These are phyloP conservation scores for Protonibea diacanthus DNA, from an alignment of 2,797 vertebrate species.

Conservation along the genomic window DNA sequence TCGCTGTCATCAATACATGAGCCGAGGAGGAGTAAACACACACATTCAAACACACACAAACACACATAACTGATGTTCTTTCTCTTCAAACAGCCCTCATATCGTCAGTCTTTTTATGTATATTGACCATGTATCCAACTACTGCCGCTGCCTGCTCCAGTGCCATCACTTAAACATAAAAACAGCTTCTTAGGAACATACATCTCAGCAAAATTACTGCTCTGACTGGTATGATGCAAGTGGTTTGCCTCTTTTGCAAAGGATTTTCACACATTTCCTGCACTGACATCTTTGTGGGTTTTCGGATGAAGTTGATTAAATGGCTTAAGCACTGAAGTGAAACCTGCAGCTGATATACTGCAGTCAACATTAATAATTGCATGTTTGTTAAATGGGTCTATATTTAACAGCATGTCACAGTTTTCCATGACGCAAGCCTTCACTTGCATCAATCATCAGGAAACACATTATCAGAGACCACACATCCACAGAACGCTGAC, in stretches of 20 bases:
- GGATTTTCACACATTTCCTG: conserved; percentile 51
- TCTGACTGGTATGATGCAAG: conserved; percentile 62
- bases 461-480: conserved; percentile 41
- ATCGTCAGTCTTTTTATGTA: conserved; percentile 52
- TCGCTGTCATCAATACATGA: conserved; percentile 65
- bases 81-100: conserved; percentile 48
- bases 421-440: conserved; percentile 37
- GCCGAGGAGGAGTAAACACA: conserved; percentile 48
- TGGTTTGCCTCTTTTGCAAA: conserved; percentile 57
- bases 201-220: conserved; percentile 54
- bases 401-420: conserved; percentile 58
- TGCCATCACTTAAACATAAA: conserved; percentile 57
- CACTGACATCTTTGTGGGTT: conserved; percentile 58
- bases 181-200: conserved; percentile 40
- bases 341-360: conserved; percentile 56
- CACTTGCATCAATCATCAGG: conserved; percentile 46
- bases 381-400: conserved; percentile 63
- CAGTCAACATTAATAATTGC: conserved; percentile 62
- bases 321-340: conserved; percentile 49
- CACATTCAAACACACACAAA: conserved; percentile 28
- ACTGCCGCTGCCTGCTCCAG: conserved; percentile 29
- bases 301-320: conserved; percentile 60
- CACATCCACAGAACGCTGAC: conserved; percentile 38
- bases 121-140: conserved; percentile 48
- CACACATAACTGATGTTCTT: conserved; percentile 28